These are phyloP conservation scores for Triplophysa bombifrons DNA, from an alignment of 2,797 vertebrate species.

Conservation along the genomic window DNA sequence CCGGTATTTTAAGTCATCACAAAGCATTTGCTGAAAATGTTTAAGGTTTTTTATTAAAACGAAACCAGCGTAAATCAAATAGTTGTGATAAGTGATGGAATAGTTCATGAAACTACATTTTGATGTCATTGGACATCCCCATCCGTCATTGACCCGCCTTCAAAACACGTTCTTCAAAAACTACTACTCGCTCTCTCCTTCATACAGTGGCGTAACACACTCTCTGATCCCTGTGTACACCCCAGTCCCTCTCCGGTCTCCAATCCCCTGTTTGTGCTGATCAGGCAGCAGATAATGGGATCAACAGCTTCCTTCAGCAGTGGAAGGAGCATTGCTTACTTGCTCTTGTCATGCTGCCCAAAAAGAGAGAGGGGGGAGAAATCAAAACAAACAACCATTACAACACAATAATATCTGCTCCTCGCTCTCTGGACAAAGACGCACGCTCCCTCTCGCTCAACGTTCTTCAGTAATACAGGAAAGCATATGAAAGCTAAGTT, in stretches of 20 bases:
- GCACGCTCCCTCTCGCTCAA: conserved; percentile 33
- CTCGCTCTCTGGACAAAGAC: conserved; percentile 39
- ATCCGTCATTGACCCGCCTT: not conserved
- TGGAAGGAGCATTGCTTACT: conserved; percentile 47
- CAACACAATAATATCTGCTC: conserved; percentile 54
- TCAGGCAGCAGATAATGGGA: conserved; percentile 61
- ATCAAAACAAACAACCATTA: conserved; percentile 53
- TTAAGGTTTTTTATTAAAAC: not conserved
- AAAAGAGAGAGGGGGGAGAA: conserved; percentile 22
- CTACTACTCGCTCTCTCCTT: not conserved
- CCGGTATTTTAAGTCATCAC: not conserved
- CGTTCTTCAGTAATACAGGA: conserved; percentile 36
- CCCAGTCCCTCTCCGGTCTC: conserved; percentile 44
- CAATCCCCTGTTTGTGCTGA: conserved; percentile 61
- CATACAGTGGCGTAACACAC: conserved; percentile 24
- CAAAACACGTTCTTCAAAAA: not conserved
- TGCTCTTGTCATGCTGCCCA: conserved; percentile 50
- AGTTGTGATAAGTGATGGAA: not conserved
- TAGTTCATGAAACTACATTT: too few species aligned
- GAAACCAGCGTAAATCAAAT: not conserved
- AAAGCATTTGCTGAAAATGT: not conserved
- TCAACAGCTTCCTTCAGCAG: conserved; percentile 56
- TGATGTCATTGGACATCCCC: not conserved
- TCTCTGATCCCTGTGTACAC: conserved; percentile 30
- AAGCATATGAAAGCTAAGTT: conserved; percentile 51